These are phyloP conservation scores for Temnothorax ravouxi DNA, from an alignment of 2,888 invertebrate genomes.

Conservation along the genomic window DNA sequence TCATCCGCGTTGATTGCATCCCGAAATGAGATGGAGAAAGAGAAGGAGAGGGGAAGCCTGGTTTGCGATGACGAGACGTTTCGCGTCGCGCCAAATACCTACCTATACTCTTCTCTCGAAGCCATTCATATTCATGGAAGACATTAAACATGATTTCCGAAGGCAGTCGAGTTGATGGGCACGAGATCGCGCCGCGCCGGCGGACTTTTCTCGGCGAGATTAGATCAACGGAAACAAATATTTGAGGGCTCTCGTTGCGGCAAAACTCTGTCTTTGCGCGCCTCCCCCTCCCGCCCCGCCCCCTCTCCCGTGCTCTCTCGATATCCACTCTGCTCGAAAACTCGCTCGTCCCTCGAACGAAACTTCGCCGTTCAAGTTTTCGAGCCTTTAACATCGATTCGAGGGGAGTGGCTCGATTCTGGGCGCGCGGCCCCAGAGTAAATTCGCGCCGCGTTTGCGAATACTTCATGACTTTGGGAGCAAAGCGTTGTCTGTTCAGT, in stretches of 20 bases:
- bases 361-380: conserved; percentile 49
- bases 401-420: conserved; percentile 40
- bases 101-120: not conserved
- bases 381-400: conserved; percentile 64
- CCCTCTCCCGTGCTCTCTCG: not conserved
- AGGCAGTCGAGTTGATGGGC: not conserved
- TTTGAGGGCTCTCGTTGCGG: conserved; percentile 55
- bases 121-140: conserved; percentile 49
- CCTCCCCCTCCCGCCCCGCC: not conserved
- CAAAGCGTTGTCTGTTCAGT: conserved; percentile 18
- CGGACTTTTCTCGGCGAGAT: conserved; percentile 37
- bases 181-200: conserved; percentile 1
- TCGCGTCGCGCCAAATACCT: conserved; percentile 3
- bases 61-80: conserved; percentile 23
- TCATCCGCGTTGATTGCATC: conserved; percentile 1
- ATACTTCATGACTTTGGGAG: conserved; percentile 60
- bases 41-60: not conserved
- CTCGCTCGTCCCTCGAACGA: not conserved
- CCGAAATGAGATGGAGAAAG: not conserved
- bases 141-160: conserved; percentile 48
- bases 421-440: conserved; percentile 53
- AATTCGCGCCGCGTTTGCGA: conserved; percentile 66
- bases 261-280: conserved; percentile 43
- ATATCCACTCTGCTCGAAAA: conserved; percentile 40
- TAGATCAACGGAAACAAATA: conserved; percentile 59